Base-by-base conservation (phyloP, 2,113 vertebrate species). In the Gymnobelideus leadbeateri region DNA sequence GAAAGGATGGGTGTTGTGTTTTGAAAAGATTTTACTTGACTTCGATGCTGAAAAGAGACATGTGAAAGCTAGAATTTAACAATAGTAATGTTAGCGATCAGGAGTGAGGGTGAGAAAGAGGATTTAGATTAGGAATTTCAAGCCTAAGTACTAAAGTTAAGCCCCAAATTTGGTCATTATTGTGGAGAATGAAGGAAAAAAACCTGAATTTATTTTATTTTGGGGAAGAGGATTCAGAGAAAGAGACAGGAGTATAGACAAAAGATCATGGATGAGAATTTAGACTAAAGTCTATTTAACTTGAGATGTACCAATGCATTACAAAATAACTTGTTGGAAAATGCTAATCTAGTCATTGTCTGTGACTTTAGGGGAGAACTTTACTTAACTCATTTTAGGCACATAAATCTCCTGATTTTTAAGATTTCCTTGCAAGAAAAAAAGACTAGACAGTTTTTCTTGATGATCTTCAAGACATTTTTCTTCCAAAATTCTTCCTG, bases 361-460 rank as follows among this genome's bases (percentile, higher is more conserved):
- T n/a, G 12, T 84, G 61, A n/a, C 61, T 84, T 84, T 43, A 31
- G 94, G 46, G 25, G 94, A 91, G 91, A 93, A 77, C 3, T 11
- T 94, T 51, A 51, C 9, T 95, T 96, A 94, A 31, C n/a, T 89
- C 21, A 77, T 94, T 21, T 68, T 94, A 92, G 0, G 0, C 50
- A 53, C 54, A 31, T 89, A 53, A 93, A 19, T 68, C 52, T 92
- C 89, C 26, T 94, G 24, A 51, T 93, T 84, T 96, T 96, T 52
- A 55, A 96, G 49, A 46, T 94, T 25, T 92, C 95, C 77, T 55
- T 94, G 89, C 92, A 93, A 90, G 31, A 93, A 77, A 77, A n/a
- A n/a, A 77, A 37, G 31, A 94, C 90, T 90, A 25, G 2, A 8
- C 94, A 94, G 24, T 68, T 51, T 94, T 8, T 21, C 14, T 54